Percentiles rank a stretch among this genome's conserved stretches.
Evolutionary conservation across 1,140 invertebrate genomes (phyloP).

Genomic region (Eufriesea mexicana): DNA sequence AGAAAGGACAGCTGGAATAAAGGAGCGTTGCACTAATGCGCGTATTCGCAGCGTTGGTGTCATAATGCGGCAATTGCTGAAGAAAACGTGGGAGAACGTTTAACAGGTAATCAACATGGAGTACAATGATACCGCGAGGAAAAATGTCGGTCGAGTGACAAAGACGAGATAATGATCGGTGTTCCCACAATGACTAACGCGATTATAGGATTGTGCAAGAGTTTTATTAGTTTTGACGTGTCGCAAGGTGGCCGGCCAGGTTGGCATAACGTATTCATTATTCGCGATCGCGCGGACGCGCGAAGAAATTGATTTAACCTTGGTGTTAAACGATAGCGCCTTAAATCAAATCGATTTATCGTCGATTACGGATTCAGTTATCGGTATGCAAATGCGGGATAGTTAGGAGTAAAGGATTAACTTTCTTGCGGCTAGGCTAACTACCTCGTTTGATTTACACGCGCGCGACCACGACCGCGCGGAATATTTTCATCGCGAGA

Average conservation of each 20-base stretch:
- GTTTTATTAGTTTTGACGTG: slow-evolving; percentile 51
- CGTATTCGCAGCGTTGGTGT: background rate
- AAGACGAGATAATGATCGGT: slow-evolving; percentile 47
- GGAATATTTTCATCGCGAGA: background rate
- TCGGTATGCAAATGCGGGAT: background rate
- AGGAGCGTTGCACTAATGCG: no score
- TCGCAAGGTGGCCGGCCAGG: slow-evolving; percentile 32
- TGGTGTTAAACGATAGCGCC: background rate
- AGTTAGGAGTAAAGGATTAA: background rate
- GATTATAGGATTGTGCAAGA: slow-evolving; percentile 52
- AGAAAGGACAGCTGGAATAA: no score
- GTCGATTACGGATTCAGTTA: background rate
- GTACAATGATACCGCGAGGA: slow-evolving; percentile 11
- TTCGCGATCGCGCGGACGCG: slow-evolving; percentile 6
- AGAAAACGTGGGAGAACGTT: slow-evolving; percentile 18
- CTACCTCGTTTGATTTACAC: background rate
- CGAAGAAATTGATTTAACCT: slow-evolving; percentile 53
- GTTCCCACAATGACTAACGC: slow-evolving; percentile 49
- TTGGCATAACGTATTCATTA: slow-evolving; percentile 35
- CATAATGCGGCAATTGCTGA: background rate
- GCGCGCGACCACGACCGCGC: background rate
- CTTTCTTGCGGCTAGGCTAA: background rate
- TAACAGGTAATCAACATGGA: background rate
- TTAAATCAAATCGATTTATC: slow-evolving; percentile 17
- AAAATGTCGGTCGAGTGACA: slow-evolving; percentile 32